phyloP scores from a whole-genome alignment of 2,888 invertebrate species.

The Entomobrya multifasciata region DNA sequence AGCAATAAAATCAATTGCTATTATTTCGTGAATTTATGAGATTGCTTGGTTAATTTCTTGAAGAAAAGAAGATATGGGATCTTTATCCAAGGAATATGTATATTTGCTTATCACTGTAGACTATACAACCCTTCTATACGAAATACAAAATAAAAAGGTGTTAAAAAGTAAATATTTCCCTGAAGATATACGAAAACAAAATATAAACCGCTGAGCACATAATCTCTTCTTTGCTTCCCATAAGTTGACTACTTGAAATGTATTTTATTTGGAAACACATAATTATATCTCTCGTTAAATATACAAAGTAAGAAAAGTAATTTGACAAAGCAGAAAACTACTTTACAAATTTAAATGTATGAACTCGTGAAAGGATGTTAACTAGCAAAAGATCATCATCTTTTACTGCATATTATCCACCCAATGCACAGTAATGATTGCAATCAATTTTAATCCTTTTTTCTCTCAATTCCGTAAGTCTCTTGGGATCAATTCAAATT shows the following conservation, averaged over 20 bases:
- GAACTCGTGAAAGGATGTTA: slow-evolving; percentile 27
- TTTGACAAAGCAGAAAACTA: background rate
- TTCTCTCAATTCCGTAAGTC: background rate
- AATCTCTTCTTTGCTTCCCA: too few relatives aligned
- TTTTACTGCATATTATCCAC: background rate
- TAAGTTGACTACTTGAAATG: background rate
- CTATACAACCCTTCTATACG: too few relatives aligned
- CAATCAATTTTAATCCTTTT: background rate
- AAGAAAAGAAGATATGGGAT: slow-evolving; percentile 1
- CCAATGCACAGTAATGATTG: background rate
- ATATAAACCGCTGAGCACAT: background rate
- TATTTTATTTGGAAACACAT: too few relatives aligned
- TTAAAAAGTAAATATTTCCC: background rate
- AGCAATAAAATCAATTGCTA: slow-evolving; percentile 69
- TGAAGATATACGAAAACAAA: background rate
- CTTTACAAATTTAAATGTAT: slow-evolving; percentile 4
- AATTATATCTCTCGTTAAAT: slow-evolving; percentile 30
- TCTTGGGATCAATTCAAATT: slow-evolving; percentile 7
- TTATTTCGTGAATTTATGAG: slow-evolving; percentile 66
- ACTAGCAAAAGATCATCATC: slow-evolving; percentile 2
- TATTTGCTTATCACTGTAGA: slow-evolving; percentile 3
- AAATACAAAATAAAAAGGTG: background rate
- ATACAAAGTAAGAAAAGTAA: slow-evolving; percentile 23
- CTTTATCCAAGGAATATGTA: background rate
- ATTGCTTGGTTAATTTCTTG: slow-evolving; percentile 58